Evolutionary conservation across 2,888 invertebrate species (phyloP), one percentile per base, ranked within the genome.

Genomic region (Chymomyza amoena): DNA sequence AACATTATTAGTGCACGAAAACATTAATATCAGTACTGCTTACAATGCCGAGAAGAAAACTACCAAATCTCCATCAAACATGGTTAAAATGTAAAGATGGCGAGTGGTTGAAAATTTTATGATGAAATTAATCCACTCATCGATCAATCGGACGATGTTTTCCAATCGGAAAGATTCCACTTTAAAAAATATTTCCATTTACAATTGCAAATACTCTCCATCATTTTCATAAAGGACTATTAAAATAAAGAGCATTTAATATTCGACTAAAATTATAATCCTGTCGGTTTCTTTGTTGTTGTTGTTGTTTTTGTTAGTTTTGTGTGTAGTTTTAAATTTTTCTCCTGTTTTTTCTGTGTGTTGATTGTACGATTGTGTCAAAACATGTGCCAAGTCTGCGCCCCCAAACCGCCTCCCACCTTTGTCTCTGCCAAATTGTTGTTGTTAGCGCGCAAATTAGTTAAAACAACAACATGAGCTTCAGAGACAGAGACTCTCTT

Each of bases 301-400:
- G 68, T 54, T 45, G 66, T 57, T 52, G 57, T 66, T 69, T 62
- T 64, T 69, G 68, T 54, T 45, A 70, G 51, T 64, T 79, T 59
- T 69, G 69, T 66, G 57, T 36, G 1, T 45, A 15, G 63, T 51
- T 51, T 51, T 72, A 66, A 36, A 59, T 64, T 64, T 54, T 71
- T 57, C 54, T 61, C 39, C 50, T 67, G 36, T 57, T 77, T 71
- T 72, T 32, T 32, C 7, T 32, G 2, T 3, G 28, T 32, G 32
- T 32, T 76, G 79, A 76, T 78, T 80, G 70, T 78, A 65, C 76
- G 80, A 78, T 79, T 80, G 82, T 86, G 84, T 79, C 86, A 80
- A 77, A 69, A 77, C 69, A 75, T 69, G 57, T 75, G 75, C 70
- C 54, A 54, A 65, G 51, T 66, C 64, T 54, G 54, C 16, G 54